Base-by-base conservation (phyloP, 2,797 vertebrate species). In the Paratrypauchen microcephalus region DNA sequence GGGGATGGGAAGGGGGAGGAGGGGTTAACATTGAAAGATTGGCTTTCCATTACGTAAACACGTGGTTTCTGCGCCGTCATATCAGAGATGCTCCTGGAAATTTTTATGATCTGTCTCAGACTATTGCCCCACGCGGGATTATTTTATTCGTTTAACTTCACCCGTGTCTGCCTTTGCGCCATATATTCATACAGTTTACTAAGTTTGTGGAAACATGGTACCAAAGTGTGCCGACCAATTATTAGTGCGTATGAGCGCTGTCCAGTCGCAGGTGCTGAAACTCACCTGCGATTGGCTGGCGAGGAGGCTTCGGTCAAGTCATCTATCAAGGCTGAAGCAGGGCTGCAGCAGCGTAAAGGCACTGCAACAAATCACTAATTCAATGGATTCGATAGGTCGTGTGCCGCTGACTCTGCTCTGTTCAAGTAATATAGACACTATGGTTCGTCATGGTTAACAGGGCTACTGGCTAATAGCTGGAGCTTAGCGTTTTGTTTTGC, bases 21-120 rank as follows among this genome's bases (percentile, higher is more conserved):
- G 95, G 94, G 94, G 92, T 94, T 93, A 88, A 91, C 52, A 95
- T 88, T 92, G 92, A 94, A 95, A 95, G 89, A 93, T 92, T 94
- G 94, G 87, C 91, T 92, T 94, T 92, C 95, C 94, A 91, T 96
- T 95, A 96, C 94, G 94, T 94, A 93, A 93, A 95, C 95, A 97
- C 95, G 95, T 97, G 96, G 92, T 93, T 91, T 87, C 78, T 90
- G 87, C 90, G 88, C 92, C 88, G 91, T 93, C 92, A 90, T 87
- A 88, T 89, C 88, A 77, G 72, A 69, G 87, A 91, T 89, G 90
- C 87, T 85, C 83, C 79, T 73, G 76, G 82, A 81, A 83, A 83
- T 79, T 67, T 75, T 6, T 73, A 74, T 83, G 82, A 85, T 79
- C 74, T 63, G 41, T 75, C 65, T 59, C 65, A 83, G 77, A 84